Conservation (phyloP, 2,888 invertebrate genomes). For the Synergus umbraculus region DNA sequence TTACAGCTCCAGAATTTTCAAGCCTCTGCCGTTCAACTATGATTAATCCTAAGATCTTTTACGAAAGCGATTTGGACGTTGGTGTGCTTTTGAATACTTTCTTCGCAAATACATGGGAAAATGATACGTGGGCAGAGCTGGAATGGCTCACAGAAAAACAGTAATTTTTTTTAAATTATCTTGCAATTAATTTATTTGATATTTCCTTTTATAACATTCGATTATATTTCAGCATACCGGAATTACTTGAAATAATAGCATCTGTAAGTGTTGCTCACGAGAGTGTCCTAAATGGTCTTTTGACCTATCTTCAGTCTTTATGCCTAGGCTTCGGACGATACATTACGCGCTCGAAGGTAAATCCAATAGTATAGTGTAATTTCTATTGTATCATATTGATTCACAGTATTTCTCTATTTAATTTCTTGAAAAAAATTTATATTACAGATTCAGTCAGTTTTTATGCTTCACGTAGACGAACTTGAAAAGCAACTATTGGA, state of each 20-base stretch:
- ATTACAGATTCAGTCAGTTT: slow-evolving; percentile 79
- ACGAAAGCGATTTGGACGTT: slow-evolving; percentile 80
- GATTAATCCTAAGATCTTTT: slow-evolving; percentile 83
- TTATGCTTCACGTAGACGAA: slow-evolving; percentile 80
- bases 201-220: slow-evolving; percentile 60
- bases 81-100: slow-evolving; percentile 81
- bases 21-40: slow-evolving; percentile 76
- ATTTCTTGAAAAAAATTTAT: slow-evolving; percentile 15
- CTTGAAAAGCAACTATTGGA: slow-evolving; percentile 83
- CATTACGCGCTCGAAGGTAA: slow-evolving; percentile 80
- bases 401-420: slow-evolving; percentile 16
- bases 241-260: slow-evolving; percentile 80
- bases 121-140: slow-evolving; percentile 84
- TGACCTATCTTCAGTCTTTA: slow-evolving; percentile 80
- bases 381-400: background rate
- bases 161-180: slow-evolving; percentile 73
- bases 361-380: background rate
- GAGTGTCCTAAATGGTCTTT: slow-evolving; percentile 78
- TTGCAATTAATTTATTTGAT: background rate
- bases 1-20: slow-evolving; percentile 77
- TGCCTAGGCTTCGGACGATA: slow-evolving; percentile 84
- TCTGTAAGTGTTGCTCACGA: slow-evolving; percentile 80
- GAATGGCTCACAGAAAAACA: slow-evolving; percentile 83
- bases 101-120: slow-evolving; percentile 69
- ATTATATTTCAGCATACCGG: slow-evolving; percentile 79